Base-by-base conservation (phyloP, 2,113 vertebrate genomes). In the Pollimyrus isidori region DNA sequence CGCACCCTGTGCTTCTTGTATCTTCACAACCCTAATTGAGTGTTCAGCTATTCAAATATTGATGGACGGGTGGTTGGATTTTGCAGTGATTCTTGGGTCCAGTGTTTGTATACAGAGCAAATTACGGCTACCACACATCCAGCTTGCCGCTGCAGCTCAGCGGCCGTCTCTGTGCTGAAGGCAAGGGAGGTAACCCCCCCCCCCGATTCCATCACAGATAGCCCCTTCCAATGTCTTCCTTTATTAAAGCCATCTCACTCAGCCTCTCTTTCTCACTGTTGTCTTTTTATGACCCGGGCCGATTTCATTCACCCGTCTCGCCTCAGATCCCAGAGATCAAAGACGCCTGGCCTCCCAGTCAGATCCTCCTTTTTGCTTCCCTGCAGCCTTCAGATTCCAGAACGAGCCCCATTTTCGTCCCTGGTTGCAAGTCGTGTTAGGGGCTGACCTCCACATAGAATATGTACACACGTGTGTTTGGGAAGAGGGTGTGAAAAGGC, bases 211-310 rank as follows among this genome's bases (percentile, higher is more conserved):
- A 92, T 93, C 92, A 94, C 84, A 30, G n/a, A 19, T 13, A 50
- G 10, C 13, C 49, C n/a, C 6, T 35, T 85, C 83, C 93, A 92
- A 35, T 19, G 50, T 62, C 13, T 85, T 26, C n/a, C 39, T 58
- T 39, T 65, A 39, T 35, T 30, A 35, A 86, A 69, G 26, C 15
- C 10, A 0, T 26, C 65, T 53, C 88, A 13, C 69, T 73, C 93
- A 23, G 30, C 42, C 50, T n/a, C 26, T 94, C 92, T 93, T 95
- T 94, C 92, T 93, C 93, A 92, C 94, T 92, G 93, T 95, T 94
- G 95, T 94, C 92, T 93, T 92, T 89, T 93, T 90, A 90, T 93
- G 93, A 94, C 94, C 94, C 94, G 95, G 94, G 94, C 93, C 94
- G 92, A 94, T 95, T 95, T 91, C 91, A 90, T 95, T 94, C 94